A percentile compares a stretch with the other conserved stretches of the same genome.
These are phyloP conservation scores for Montipora foliosa DNA, from an alignment of 64 coral and sea anemone genomes.

Conservation along the genomic window DNA sequence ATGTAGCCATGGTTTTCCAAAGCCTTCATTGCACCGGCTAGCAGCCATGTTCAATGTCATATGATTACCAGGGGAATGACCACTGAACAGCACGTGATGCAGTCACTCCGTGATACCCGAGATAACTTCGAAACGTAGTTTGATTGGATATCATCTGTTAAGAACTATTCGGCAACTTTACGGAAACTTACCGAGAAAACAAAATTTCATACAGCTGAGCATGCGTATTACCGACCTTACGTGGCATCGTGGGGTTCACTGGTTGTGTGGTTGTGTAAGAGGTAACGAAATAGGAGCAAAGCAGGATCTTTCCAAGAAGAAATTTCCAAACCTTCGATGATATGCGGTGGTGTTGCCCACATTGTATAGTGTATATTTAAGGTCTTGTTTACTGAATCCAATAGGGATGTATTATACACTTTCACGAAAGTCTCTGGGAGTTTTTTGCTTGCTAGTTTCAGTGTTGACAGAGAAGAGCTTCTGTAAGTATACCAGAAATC, in stretches of 20 bases:
- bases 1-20: background rate
- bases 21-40: background rate
- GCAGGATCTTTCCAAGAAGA: background rate
- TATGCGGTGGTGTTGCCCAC: background rate
- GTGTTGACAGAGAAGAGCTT: conserved; percentile 16
- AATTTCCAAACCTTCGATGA: background rate
- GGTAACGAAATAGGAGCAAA: conserved; percentile 1
- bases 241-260: conserved; percentile 32
- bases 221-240: conserved; percentile 26
- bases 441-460: conserved; percentile 2
- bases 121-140: background rate
- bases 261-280: background rate
- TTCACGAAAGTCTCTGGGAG: background rate
- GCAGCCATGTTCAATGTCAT: conserved; percentile 39
- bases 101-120: background rate
- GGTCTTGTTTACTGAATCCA: conserved; percentile 3
- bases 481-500: conserved; percentile 1
- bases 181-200: background rate
- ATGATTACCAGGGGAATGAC: conserved; percentile 66
- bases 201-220: background rate
- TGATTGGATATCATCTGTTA: background rate
- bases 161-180: background rate
- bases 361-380: background rate
- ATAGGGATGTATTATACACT: background rate
- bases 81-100: conserved; percentile 44